These are phyloP conservation scores for Paelopatides confundens DNA, from an alignment of 53 echinoderm and acorn worm genomes.

Conservation along the genomic window DNA sequence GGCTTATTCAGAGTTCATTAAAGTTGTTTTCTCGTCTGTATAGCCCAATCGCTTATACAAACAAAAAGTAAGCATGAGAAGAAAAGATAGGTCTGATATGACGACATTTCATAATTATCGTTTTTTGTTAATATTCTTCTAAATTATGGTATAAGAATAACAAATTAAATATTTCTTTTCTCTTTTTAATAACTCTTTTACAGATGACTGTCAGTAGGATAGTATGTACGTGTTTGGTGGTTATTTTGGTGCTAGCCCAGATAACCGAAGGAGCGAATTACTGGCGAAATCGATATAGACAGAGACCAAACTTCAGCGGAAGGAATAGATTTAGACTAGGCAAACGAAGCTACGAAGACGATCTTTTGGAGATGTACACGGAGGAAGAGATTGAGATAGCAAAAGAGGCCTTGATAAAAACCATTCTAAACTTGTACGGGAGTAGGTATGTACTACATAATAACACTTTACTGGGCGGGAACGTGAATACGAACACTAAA, in stretches of 20 bases:
- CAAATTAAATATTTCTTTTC: too few species aligned
- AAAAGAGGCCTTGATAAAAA: slow-evolving; percentile 39
- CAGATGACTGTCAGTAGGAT: slow-evolving; percentile 27
- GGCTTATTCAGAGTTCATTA: too few species aligned
- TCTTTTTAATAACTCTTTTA: too few species aligned
- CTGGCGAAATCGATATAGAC: background rate
- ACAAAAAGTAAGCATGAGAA: too few species aligned
- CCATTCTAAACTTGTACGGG: slow-evolving; percentile 14
- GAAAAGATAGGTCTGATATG: too few species aligned
- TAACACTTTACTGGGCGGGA: too few species aligned
- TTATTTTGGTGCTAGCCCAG: background rate
- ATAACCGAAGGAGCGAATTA: slow-evolving; percentile 21
- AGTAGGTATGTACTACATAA: slow-evolving; percentile 20
- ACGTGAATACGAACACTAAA: too few species aligned
- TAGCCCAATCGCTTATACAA: too few species aligned
- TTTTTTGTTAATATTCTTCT: too few species aligned
- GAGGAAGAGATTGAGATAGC: slow-evolving; percentile 20
- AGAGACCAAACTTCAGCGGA: background rate
- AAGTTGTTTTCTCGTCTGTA: too few species aligned
- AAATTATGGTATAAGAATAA: too few species aligned
- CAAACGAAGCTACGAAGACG: slow-evolving; percentile 25
- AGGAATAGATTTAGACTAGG: background rate
- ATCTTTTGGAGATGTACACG: background rate
- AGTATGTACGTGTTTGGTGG: slow-evolving; percentile 3
- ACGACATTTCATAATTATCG: too few species aligned